Percentiles rank a stretch among this genome's conserved stretches.
These are phyloP conservation scores for Cantharis flavilabris DNA, from an alignment of 2,888 invertebrate species.

Conservation along the genomic window DNA sequence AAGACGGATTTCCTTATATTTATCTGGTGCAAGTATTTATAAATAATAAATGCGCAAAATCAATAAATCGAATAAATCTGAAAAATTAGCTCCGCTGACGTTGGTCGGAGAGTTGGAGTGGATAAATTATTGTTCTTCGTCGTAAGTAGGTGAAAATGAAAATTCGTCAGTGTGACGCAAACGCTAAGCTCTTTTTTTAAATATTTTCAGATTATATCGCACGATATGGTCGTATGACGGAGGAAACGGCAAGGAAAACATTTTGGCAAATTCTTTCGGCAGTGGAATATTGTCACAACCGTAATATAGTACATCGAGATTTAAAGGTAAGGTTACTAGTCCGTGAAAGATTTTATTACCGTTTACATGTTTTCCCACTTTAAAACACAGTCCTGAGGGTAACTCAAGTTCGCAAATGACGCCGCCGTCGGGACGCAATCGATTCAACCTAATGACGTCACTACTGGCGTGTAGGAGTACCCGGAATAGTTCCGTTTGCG, in stretches of 20 bases:
- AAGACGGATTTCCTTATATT: neutral
- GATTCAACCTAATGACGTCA: slow-evolving; percentile 43
- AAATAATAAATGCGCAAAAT: neutral
- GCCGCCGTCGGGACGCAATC: slow-evolving; percentile 42
- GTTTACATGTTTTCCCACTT: slow-evolving; percentile 3
- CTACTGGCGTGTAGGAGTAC: slow-evolving; percentile 30
- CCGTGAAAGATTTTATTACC: slow-evolving; percentile 7
- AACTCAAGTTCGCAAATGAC: slow-evolving; percentile 27
- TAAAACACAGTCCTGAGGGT: slow-evolving; percentile 10
- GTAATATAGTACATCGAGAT: slow-evolving; percentile 94
- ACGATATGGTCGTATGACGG: slow-evolving; percentile 90
- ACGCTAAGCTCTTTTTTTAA: slow-evolving; percentile 1
- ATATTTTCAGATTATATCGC: slow-evolving; percentile 82
- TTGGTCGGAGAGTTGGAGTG: neutral
- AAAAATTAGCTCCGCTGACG: neutral
- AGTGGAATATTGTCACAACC: slow-evolving; percentile 94
- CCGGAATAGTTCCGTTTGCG: slow-evolving; percentile 16
- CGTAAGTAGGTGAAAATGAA: neutral
- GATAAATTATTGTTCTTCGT: neutral
- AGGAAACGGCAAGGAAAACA: slow-evolving; percentile 86
- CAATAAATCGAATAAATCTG: neutral
- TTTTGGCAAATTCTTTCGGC: slow-evolving; percentile 98
- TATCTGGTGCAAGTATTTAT: neutral
- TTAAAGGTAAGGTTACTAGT: slow-evolving; percentile 70
- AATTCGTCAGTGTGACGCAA: neutral